Percentiles rank a stretch among this genome's conserved stretches.
phyloP scores from a whole-genome alignment of 2,113 vertebrate genomes.

The Pachyramphus minor region DNA sequence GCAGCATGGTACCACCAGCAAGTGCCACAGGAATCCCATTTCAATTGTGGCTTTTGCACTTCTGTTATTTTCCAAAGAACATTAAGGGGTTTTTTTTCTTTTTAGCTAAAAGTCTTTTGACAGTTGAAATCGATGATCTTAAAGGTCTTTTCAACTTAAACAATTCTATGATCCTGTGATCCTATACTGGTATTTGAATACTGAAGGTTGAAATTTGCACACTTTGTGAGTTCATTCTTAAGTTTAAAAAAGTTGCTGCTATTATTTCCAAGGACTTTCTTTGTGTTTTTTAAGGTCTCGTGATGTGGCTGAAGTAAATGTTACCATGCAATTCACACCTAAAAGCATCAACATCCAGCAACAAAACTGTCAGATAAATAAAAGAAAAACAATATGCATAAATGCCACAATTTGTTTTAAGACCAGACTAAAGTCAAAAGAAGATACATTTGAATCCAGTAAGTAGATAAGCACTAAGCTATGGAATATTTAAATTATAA shows the following conservation, averaged over 20 bases:
- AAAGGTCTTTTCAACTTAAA: not conserved
- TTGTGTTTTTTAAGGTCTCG: slow-evolving; percentile 81
- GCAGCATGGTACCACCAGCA: not conserved
- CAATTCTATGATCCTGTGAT: not conserved
- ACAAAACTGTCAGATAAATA: slow-evolving; percentile 77
- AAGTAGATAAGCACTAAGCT: slow-evolving; percentile 35
- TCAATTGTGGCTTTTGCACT: not conserved
- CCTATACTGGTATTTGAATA: not conserved
- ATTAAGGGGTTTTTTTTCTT: not conserved
- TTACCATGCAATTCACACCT: slow-evolving; percentile 84
- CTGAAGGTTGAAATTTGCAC: not conserved
- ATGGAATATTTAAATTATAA: not conserved
- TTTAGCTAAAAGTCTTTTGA: not conserved
- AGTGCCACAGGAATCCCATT: not conserved
- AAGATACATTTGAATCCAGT: slow-evolving; percentile 70
- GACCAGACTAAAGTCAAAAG: slow-evolving; percentile 83
- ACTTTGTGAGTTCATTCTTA: not conserved
- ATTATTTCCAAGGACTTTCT: not conserved
- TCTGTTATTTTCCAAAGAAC: not conserved
- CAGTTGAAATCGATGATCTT: not conserved
- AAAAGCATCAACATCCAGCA: slow-evolving; percentile 90
- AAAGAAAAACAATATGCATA: slow-evolving; percentile 82
- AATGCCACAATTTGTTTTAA: slow-evolving; percentile 80
- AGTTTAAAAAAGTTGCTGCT: not conserved
- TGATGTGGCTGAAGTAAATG: slow-evolving; percentile 89